Evolutionary conservation across 2,888 invertebrate genomes (phyloP).

Genomic region (Dynastes maya): DNA sequence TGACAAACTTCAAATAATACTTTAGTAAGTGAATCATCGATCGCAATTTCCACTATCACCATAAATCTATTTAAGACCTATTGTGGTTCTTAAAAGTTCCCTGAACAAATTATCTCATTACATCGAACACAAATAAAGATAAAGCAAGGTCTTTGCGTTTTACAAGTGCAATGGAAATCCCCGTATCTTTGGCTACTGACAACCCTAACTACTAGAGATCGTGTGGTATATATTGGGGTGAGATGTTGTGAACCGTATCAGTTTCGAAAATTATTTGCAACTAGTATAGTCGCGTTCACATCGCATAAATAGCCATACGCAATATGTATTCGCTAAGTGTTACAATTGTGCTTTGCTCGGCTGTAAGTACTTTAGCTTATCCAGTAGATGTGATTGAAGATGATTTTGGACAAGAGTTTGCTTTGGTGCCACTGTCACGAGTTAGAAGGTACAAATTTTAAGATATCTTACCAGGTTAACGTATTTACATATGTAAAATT

Average conservation of each 20-base stretch:
- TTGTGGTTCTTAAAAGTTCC: too few relatives aligned
- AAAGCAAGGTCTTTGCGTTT: not conserved
- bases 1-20: too few relatives aligned
- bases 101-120: not conserved
- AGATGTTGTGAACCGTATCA: not conserved
- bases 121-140: not conserved
- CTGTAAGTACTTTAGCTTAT: not conserved
- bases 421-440: constrained; percentile 31
- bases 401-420: constrained; percentile 12
- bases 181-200: not conserved
- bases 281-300: not conserved
- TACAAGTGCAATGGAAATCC: not conserved
- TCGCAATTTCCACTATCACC: too few relatives aligned
- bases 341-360: not conserved
- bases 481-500: too few relatives aligned
- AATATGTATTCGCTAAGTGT: too few relatives aligned
- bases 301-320: too few relatives aligned
- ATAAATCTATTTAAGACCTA: not conserved
- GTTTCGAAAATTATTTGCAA: not conserved
- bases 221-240: not conserved
- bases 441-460: constrained; percentile 30
- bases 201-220: not conserved
- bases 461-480: too few relatives aligned
- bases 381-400: not conserved
- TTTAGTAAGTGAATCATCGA: too few relatives aligned